Evolutionary conservation across 2,113 vertebrate species (phyloP), one percentile per base, ranked within the genome.

Genomic region (Phasianus colchicus): DNA sequence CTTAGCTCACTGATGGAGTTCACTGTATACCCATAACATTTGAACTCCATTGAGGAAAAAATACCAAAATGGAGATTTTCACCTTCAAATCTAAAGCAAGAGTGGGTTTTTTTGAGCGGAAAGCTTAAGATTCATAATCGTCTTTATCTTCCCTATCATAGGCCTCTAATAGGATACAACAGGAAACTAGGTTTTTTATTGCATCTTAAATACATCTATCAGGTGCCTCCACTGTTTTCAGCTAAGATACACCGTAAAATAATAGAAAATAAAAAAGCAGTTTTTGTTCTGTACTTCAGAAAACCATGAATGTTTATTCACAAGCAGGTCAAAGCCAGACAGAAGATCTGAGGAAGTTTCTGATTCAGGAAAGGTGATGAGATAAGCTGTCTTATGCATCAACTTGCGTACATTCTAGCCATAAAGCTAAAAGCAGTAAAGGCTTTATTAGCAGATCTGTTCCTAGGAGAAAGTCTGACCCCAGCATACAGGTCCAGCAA

Each of bases 311-410:
- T 4, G 4, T 15, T 66, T 55, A 22, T 20, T 12, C 6, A 8
- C 6, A 40, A 65, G 29, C 40, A 81, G n/a, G 27, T 82, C 40
- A 38, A 48, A 32, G 3, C 2, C 47, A 65, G 9, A 15, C 72
- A 17, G 13, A 0, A 25, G 7, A 67, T 30, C 40, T 20, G 40
- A 80, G 14, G 5, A 71, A 30, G 7, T 22, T 82, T 42, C 58
- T 50, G 10, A 7, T 34, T 76, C 60, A 36, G 30, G 4, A 0
- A 34, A 10, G n/a, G 2, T 0, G 0, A 38, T 1, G 0, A 45
- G 0, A 38, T 8, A 86, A 57, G 2, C 10, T 18, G 4, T 5
- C 1, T n/a, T 65, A 40, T 34, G 0, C 7, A 63, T 6, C n/a
- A 69, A 75, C 18, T 15, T 11, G 1, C 5, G 18, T 34, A 32